Evolutionary conservation across 92 coral and sea anemone genomes (phyloP).

Genomic region (Parazoanthus atlanticus): DNA sequence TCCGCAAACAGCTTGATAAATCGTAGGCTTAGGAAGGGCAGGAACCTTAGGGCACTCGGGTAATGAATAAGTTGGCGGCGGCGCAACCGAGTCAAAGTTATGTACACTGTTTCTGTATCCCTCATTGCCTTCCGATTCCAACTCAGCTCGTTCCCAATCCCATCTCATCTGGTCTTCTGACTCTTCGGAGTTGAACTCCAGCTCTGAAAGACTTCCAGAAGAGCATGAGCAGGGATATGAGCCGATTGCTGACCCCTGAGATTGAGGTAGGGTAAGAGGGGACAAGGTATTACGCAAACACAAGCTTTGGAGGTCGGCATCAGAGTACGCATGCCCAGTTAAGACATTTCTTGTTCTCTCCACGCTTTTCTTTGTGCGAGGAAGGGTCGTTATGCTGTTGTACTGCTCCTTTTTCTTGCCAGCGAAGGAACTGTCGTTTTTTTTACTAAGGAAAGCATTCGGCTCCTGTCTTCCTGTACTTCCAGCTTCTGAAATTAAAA

Average conservation of each 20-base stretch:
- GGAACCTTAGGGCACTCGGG: constrained; percentile 1
- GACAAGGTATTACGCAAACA: not conserved
- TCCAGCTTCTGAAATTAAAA: not conserved
- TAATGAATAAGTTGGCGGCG: constrained; percentile 24
- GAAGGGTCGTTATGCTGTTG: too few relatives aligned
- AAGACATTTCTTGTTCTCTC: not conserved
- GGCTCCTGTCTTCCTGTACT: not conserved
- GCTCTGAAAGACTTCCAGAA: constrained; percentile 23
- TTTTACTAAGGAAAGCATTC: not conserved
- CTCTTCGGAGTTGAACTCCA: not conserved
- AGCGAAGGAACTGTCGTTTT: not conserved
- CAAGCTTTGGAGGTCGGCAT: constrained; percentile 12
- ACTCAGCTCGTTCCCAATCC: not conserved
- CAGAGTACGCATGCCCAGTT: not conserved
- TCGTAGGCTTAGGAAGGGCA: not conserved
- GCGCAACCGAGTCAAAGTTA: not conserved
- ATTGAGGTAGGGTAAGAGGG: not conserved
- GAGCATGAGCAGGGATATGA: constrained; percentile 3
- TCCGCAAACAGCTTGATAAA: constrained; percentile 9
- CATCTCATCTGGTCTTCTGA: not conserved
- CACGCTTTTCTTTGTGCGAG: not conserved
- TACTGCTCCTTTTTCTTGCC: not conserved
- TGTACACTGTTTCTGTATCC: not conserved
- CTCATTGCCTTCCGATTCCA: not conserved
- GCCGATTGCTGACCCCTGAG: not conserved